phyloP scores from a whole-genome alignment of 2,797 vertebrate species.

The Gadopsis marmoratus region DNA sequence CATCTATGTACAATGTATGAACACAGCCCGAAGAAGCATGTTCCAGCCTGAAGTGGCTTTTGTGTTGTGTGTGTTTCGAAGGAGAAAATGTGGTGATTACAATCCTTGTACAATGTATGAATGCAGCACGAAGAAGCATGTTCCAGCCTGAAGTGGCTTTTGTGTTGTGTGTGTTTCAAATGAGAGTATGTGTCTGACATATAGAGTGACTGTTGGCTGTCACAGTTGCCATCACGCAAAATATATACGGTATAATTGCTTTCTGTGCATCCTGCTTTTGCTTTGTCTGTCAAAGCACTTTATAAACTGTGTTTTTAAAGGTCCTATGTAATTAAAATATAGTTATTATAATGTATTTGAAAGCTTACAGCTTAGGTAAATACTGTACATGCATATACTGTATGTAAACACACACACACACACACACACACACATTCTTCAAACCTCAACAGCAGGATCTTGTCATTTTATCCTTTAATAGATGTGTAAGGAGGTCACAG shows the following conservation, averaged over 20 bases:
- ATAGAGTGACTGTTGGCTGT: background rate
- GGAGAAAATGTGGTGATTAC: no score
- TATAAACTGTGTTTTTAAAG: no score
- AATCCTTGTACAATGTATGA: background rate
- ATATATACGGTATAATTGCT: background rate
- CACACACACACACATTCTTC: background rate
- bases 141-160: background rate
- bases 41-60: background rate
- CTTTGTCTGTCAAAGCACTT: no score
- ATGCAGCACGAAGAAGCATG: background rate
- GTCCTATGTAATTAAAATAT: no score
- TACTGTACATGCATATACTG: background rate
- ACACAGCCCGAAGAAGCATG: background rate
- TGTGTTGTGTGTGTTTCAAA: slow-evolving; percentile 13
- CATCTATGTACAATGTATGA: background rate
- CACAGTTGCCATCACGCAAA: background rate
- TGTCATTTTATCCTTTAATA: slow-evolving; percentile 12
- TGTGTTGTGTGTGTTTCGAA: slow-evolving; percentile 12
- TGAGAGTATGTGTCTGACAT: background rate
- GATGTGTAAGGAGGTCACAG: slow-evolving; percentile 18
- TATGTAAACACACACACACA: background rate
- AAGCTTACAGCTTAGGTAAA: background rate
- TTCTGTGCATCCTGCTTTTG: no score
- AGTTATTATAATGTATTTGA: background rate
- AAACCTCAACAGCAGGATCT: slow-evolving; percentile 6